Percentiles rank a stretch among this genome's conserved stretches.
phyloP scores from a whole-genome alignment of 2,797 vertebrate species.

The Pangasius krempfi region DNA sequence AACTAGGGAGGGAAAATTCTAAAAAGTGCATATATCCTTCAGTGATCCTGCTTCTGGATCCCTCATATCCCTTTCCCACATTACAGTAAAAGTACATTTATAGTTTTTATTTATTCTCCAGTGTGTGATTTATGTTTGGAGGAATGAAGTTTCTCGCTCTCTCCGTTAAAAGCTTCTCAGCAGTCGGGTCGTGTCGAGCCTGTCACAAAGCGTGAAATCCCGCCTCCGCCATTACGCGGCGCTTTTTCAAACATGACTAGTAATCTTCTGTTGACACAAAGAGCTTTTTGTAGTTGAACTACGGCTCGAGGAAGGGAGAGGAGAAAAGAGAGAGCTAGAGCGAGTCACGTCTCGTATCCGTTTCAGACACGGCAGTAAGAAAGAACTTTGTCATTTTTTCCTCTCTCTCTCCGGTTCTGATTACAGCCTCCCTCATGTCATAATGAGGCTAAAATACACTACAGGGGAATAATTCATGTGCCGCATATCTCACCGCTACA shows the following conservation, averaged over 20 bases:
- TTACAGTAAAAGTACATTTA: neutral
- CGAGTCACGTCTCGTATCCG: constrained; percentile 59
- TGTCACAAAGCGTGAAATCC: constrained; percentile 44
- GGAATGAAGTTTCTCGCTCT: neutral
- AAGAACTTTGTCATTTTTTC: neutral
- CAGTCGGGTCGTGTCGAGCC: neutral
- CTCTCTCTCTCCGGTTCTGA: constrained; percentile 44
- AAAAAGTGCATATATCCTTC: neutral
- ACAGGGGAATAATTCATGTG: constrained; percentile 42
- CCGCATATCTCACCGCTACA: neutral
- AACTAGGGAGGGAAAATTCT: neutral
- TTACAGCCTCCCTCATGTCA: constrained; percentile 45
- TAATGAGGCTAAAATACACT: constrained; percentile 47
- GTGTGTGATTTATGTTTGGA: neutral
- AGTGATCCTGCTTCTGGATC: neutral
- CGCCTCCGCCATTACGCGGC: constrained; percentile 61
- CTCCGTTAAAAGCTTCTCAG: constrained; percentile 46
- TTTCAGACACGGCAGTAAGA: constrained; percentile 17
- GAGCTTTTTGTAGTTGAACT: constrained; percentile 66
- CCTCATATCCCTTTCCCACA: neutral
- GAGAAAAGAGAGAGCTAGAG: constrained; percentile 30
- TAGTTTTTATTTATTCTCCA: neutral
- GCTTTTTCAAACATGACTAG: constrained; percentile 67
- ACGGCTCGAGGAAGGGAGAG: constrained; percentile 54
- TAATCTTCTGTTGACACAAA: constrained; percentile 72